A percentile compares a stretch with the other conserved stretches of the same genome.
Evolutionary conservation across 2,113 vertebrate genomes (phyloP).

Genomic region (Picathartes gymnocephalus): DNA sequence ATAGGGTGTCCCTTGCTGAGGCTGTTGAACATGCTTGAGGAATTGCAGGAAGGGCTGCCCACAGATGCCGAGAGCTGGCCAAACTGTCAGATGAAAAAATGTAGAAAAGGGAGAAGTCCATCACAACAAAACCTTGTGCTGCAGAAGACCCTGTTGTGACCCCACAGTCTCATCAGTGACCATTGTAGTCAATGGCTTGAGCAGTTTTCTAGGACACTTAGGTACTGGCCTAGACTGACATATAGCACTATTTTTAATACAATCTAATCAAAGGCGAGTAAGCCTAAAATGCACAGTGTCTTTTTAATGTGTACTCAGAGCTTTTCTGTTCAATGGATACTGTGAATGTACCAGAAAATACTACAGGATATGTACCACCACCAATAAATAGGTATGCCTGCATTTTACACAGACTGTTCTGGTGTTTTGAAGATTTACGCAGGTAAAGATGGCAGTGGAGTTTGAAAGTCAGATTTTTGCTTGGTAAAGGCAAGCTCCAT

Average conservation of each 20-base stretch:
- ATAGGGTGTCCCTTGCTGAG: not conserved
- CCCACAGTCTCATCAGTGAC: not conserved
- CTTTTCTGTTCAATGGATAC: not conserved
- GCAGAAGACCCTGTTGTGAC: not conserved
- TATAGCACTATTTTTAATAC: not conserved
- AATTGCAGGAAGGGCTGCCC: not conserved
- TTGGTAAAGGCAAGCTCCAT: not conserved
- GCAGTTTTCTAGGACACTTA: not conserved
- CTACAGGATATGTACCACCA: not conserved
- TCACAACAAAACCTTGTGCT: not conserved
- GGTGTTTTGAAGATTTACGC: not conserved
- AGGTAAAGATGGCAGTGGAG: not conserved
- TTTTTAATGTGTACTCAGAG: not conserved
- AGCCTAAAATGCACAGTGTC: not conserved
- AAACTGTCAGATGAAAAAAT: not conserved
- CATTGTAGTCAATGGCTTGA: not conserved
- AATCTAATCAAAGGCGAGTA: rapidly evolving
- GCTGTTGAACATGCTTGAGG: not conserved
- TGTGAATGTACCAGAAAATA: not conserved
- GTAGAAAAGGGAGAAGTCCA: not conserved
- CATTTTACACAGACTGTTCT: not conserved
- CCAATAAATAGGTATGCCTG: not conserved
- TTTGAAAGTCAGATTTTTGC: not conserved
- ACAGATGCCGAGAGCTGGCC: not conserved
- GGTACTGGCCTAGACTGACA: not conserved